These are phyloP conservation scores for Sinelater perroti DNA, from an alignment of 2,888 invertebrate species.

Conservation along the genomic window DNA sequence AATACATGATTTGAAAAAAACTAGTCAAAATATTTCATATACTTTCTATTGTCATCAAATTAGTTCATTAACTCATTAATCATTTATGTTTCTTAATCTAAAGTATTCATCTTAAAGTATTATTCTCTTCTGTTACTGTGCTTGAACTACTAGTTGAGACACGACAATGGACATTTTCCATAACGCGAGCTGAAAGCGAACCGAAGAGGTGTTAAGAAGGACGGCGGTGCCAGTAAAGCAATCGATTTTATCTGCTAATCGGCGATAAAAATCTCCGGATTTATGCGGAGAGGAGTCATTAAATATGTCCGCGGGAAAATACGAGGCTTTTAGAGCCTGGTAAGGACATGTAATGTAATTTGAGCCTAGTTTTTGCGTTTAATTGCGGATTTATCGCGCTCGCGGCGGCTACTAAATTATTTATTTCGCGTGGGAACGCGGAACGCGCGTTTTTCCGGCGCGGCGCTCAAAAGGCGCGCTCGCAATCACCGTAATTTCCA, in stretches of 20 bases:
- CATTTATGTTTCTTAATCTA: too few species aligned
- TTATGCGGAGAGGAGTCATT: conserved; percentile 26
- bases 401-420: conserved; percentile 24
- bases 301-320: conserved; percentile 22
- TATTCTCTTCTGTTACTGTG: too few species aligned
- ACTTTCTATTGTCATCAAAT: too few species aligned
- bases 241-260: conserved; percentile 26
- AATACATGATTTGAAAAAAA: too few species aligned
- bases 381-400: conserved; percentile 27
- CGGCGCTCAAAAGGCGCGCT: neutral
- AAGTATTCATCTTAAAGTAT: too few species aligned
- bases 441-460: conserved; percentile 17
- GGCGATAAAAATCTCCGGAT: conserved; percentile 27
- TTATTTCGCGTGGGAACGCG: conserved; percentile 27
- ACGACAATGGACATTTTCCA: too few species aligned
- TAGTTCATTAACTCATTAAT: too few species aligned
- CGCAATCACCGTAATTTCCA: conserved; percentile 7
- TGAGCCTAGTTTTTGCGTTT: conserved; percentile 26
- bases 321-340: conserved; percentile 26
- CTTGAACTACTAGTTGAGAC: too few species aligned
- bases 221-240: conserved; percentile 10
- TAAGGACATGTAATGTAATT: conserved; percentile 30
- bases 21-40: too few species aligned
- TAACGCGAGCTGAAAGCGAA: too few species aligned
- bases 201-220: conserved; percentile 25